Percentiles rank a stretch among this genome's conserved stretches.
These are phyloP conservation scores for Pterophyllum scalare DNA, from an alignment of 2,113 vertebrate species.

Conservation along the genomic window DNA sequence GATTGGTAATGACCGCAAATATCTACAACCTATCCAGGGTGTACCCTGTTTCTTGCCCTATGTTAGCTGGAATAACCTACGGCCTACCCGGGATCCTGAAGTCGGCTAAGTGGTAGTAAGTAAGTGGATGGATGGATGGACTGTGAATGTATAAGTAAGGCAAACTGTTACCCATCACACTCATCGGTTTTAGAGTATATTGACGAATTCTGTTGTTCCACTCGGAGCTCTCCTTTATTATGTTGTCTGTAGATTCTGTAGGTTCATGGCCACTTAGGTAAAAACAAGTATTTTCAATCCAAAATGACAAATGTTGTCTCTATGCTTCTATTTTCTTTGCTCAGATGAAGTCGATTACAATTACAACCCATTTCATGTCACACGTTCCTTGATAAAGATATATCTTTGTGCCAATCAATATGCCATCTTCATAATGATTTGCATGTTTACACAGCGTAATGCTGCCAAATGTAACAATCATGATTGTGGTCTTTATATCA, in stretches of 20 bases:
- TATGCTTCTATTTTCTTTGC: not conserved
- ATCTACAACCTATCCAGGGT: not conserved
- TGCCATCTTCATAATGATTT: not conserved
- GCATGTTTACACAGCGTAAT: not conserved
- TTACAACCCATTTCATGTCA: not conserved
- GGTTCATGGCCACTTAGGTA: too few relatives aligned
- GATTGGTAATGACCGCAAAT: not conserved
- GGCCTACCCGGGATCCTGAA: not conserved
- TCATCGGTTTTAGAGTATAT: not conserved
- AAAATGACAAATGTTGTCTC: too few relatives aligned
- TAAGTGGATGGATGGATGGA: not conserved
- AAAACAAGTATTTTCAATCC: too few relatives aligned
- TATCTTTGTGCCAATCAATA: not conserved
- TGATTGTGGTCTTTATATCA: not conserved
- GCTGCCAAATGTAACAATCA: not conserved
- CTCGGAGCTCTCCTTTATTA: not conserved
- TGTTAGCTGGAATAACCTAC: too few relatives aligned
- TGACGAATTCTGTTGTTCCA: not conserved
- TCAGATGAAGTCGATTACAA: not conserved
- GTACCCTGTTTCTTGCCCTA: not conserved
- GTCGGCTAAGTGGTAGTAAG: not conserved
- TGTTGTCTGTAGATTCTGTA: not conserved
- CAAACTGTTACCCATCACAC: not conserved
- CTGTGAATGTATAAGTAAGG: not conserved
- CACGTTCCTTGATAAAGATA: not conserved